A percentile compares a stretch with the other conserved stretches of the same genome.
These are phyloP conservation scores for Aspidoscelis tigris DNA, from an alignment of 2,113 vertebrate species.

Conservation along the genomic window DNA sequence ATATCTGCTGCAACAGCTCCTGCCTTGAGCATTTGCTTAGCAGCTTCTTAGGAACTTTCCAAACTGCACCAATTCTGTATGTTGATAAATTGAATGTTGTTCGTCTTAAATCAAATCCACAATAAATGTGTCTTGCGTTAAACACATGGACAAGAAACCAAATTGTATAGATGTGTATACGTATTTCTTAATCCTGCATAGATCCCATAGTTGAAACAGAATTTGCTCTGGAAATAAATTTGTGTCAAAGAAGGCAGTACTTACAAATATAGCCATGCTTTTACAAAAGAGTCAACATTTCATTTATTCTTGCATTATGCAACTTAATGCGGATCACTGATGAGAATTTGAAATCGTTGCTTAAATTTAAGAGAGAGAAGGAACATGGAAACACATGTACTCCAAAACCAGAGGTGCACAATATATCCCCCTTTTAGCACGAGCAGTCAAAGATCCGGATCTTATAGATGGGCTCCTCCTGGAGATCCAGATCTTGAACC, in stretches of 20 bases:
- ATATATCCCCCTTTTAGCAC: too few relatives aligned
- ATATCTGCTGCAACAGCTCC: neutral
- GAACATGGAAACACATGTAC: neutral
- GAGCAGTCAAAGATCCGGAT: too few relatives aligned
- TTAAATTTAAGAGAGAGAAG: slow-evolving; percentile 2
- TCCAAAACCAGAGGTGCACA: neutral
- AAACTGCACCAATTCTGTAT: neutral
- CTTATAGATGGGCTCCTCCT: too few relatives aligned
- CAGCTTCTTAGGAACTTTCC: neutral
- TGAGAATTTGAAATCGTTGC: neutral
- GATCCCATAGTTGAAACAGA: neutral
- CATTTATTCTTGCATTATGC: neutral
- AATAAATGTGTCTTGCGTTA: neutral
- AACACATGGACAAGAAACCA: neutral
- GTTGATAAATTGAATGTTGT: neutral
- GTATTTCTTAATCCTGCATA: neutral
- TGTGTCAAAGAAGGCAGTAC: neutral
- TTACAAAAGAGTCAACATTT: neutral
- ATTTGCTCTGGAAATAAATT: neutral
- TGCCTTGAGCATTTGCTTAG: neutral
- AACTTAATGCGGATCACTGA: neutral
- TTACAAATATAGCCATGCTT: neutral
- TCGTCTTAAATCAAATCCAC: neutral
- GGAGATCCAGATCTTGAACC: neutral
- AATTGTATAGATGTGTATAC: neutral